Percentiles rank a stretch among this genome's conserved stretches.
Evolutionary conservation across 2,113 vertebrate genomes (phyloP).

Genomic region (Gracilinanus agilis): DNA sequence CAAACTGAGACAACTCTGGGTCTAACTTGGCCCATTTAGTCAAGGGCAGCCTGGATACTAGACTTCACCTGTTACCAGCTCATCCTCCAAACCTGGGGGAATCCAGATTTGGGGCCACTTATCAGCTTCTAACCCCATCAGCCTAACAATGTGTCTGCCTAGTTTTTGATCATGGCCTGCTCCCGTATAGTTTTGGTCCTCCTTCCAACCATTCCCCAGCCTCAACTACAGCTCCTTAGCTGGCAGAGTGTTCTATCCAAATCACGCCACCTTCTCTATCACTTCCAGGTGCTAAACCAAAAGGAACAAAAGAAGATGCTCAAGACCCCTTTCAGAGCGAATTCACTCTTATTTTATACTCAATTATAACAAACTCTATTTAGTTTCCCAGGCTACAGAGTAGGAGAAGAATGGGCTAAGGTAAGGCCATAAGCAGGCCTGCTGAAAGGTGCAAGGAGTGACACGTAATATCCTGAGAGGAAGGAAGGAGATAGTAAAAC

Average conservation of each 20-base stretch:
- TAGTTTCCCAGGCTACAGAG: background rate
- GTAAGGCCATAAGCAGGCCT: background rate
- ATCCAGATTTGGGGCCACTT: background rate
- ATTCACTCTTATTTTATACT: background rate
- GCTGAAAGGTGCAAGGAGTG: background rate
- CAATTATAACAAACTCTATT: background rate
- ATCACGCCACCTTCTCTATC: background rate
- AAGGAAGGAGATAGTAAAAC: background rate
- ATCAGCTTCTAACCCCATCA: background rate
- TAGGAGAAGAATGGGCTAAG: no score
- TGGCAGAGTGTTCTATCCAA: background rate
- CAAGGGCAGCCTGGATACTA: background rate
- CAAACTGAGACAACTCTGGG: background rate
- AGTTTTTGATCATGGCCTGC: background rate
- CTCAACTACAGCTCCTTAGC: background rate
- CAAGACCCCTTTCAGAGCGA: no score
- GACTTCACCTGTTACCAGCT: background rate
- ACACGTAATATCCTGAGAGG: background rate
- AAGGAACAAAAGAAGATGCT: background rate
- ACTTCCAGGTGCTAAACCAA: background rate
- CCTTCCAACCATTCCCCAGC: background rate
- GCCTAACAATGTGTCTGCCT: background rate
- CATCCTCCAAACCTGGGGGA: background rate
- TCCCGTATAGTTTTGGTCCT: background rate
- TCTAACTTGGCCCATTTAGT: background rate